These are phyloP conservation scores for Periophthalmodon schlosseri DNA, from an alignment of 2,113 vertebrate species.

Conservation along the genomic window DNA sequence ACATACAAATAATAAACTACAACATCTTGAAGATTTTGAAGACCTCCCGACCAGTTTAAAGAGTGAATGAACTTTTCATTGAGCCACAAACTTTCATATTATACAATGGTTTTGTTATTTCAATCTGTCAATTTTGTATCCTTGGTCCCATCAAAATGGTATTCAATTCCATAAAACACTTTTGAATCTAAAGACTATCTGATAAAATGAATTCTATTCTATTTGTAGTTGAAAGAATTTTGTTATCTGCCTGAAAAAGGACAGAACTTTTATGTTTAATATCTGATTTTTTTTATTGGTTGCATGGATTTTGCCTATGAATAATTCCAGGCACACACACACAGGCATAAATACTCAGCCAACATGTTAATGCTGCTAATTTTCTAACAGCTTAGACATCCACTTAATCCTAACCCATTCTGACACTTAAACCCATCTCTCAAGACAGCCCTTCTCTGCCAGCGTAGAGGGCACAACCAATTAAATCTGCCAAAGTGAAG, in stretches of 20 bases:
- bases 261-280: not conserved
- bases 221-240: not conserved
- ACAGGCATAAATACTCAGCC: constrained; percentile 18
- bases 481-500: constrained; percentile 64
- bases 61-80: not conserved
- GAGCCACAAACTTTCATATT: not conserved
- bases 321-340: constrained; percentile 11
- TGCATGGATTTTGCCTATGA: constrained; percentile 1
- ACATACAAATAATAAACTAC: not conserved
- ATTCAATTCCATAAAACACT: not conserved
- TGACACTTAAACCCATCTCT: constrained; percentile 65
- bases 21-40: not conserved
- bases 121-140: not conserved
- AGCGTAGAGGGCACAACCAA: constrained; percentile 56
- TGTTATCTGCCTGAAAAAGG: not conserved
- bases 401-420: constrained; percentile 64
- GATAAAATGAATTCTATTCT: not conserved
- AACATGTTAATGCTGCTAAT: constrained; percentile 35
- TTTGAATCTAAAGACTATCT: not conserved
- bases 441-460: constrained; percentile 54
- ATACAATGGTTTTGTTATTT: not conserved
- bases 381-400: constrained; percentile 43
- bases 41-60: not conserved
- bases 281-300: not conserved
- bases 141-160: too few relatives aligned